Percentiles rank a stretch among this genome's conserved stretches.
Conservation (phyloP, 2,113 vertebrate species). For the Coptodon rendalli region DNA sequence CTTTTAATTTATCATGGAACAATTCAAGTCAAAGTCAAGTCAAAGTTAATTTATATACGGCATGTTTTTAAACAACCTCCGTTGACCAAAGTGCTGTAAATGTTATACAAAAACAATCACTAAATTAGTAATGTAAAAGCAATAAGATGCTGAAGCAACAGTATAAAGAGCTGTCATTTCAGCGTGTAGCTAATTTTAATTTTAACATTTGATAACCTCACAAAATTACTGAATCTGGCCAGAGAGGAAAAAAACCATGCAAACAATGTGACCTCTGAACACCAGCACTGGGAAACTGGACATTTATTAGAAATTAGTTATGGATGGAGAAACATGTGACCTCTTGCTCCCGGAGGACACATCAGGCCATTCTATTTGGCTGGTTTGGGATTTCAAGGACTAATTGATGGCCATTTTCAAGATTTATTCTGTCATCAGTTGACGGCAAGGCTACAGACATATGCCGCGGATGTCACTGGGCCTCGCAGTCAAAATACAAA, state of each 20-base stretch:
- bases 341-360: slow-evolving; percentile 54
- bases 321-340: slow-evolving; percentile 55
- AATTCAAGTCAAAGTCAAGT: neutral
- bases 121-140: fast-evolving
- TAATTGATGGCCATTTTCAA: slow-evolving; percentile 42
- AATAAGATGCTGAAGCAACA: neutral
- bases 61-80: neutral
- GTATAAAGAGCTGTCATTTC: neutral
- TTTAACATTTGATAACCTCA: neutral
- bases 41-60: neutral
- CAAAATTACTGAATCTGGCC: neutral
- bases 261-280: slow-evolving; percentile 68
- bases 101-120: neutral
- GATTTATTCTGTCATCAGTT: slow-evolving; percentile 67
- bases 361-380: slow-evolving; percentile 49
- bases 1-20: fast-evolving
- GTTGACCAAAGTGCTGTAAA: neutral
- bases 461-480: slow-evolving; percentile 35
- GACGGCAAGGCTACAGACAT: slow-evolving; percentile 36
- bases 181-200: neutral
- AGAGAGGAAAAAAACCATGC: slow-evolving; percentile 37
- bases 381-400: slow-evolving; percentile 57
- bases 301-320: slow-evolving; percentile 69
- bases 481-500: slow-evolving; percentile 39
- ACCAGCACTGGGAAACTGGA: slow-evolving; percentile 38